These are phyloP conservation scores for Leptopilina boulardi DNA, from an alignment of 1,140 invertebrate species.

Conservation along the genomic window DNA sequence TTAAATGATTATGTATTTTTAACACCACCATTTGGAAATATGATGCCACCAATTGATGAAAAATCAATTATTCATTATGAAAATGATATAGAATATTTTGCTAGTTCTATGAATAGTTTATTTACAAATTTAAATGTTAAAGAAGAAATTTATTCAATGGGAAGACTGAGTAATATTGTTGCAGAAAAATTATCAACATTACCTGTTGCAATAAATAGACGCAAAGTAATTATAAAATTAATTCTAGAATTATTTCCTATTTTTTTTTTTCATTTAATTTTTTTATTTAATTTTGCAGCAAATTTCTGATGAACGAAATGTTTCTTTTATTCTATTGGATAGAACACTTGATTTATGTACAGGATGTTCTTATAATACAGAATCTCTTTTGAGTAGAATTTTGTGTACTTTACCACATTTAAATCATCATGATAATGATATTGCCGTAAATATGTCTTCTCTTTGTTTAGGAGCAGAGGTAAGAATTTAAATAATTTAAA, in stretches of 20 bases:
- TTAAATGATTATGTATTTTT: slow-evolving; percentile 80
- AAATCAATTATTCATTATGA: slow-evolving; percentile 70
- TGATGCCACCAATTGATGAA: slow-evolving; percentile 79
- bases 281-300: slow-evolving; percentile 56
- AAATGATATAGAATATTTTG: slow-evolving; percentile 75
- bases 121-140: slow-evolving; percentile 79
- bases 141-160: slow-evolving; percentile 82
- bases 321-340: slow-evolving; percentile 82
- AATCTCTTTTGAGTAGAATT: slow-evolving; percentile 81
- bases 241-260: background rate
- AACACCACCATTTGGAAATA: slow-evolving; percentile 78
- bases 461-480: slow-evolving; percentile 77
- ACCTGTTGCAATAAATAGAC: slow-evolving; percentile 73
- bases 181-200: slow-evolving; percentile 80
- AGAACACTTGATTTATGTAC: slow-evolving; percentile 81
- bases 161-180: slow-evolving; percentile 79
- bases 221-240: slow-evolving; percentile 74
- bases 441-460: slow-evolving; percentile 80
- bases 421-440: slow-evolving; percentile 80
- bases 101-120: slow-evolving; percentile 78
- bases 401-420: slow-evolving; percentile 79
- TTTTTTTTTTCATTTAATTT: slow-evolving; percentile 42
- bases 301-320: slow-evolving; percentile 65
- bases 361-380: slow-evolving; percentile 78
- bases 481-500: slow-evolving; percentile 67